Base-by-base conservation (phyloP, 2,888 invertebrate species). In the Phalangium opilio region DNA sequence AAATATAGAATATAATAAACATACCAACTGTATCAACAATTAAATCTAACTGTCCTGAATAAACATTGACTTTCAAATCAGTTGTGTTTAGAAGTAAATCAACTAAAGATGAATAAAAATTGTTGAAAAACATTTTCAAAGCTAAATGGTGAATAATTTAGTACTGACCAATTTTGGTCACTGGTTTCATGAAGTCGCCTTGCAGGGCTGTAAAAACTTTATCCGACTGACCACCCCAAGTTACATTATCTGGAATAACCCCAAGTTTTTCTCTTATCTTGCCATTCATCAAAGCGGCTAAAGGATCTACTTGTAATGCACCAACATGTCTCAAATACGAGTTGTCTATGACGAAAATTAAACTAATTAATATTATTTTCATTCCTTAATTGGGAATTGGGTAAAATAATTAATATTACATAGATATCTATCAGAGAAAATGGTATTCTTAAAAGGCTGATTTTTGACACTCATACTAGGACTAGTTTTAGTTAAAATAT, bases 141-240 rank as follows among this genome's bases (percentile, higher is more conserved):
- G 11, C 11, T 33, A 33, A 33, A 33, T 33, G 10, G 10, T 33
- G 34, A n/a, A n/a, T n/a, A n/a, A n/a, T n/a, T n/a, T n/a, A n/a
- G n/a, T n/a, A 5, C 36, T 55, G 64, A 80, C 81, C 77, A 62
- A 74, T 69, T 48, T 76, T 67, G 3, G 76, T 75, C 19, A 78
- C 83, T 0, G 85, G 83, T 62, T 78, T 82, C 84, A 85, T 84
- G 60, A 85, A 84, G 61, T 85, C 85, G 5, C 57, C 73, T 8
- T 61, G 57, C 34, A 81, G 70, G 21, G 66, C 63, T 19, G 61
- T 55, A 60, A 83, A 84, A 0, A 83, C 83, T 0, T 50, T 41
- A 4, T 57, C 49, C 7, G 76, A 73, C 59, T 77, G 77, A 0
- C 56, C 70, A 44, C 77, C 79, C 78, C 83, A 86, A 1, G 61